These are phyloP conservation scores for Setipinna tenuifilis DNA, from an alignment of 2,797 vertebrate genomes.

Conservation along the genomic window DNA sequence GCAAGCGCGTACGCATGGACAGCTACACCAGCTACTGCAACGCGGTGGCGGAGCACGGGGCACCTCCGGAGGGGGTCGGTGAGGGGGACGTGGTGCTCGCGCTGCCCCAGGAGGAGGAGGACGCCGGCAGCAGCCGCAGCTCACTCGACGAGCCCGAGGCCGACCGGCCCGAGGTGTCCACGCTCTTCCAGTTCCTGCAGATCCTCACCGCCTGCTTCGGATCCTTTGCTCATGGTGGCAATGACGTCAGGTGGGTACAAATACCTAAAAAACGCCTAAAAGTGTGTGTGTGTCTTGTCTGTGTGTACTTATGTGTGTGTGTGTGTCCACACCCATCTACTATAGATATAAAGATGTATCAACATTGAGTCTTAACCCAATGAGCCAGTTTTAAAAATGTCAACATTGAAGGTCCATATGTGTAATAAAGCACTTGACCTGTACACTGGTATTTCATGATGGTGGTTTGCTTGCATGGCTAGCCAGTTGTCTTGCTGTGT, in stretches of 20 bases:
- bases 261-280: too few species aligned
- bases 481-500: too few species aligned
- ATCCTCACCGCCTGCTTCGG: conserved; percentile 98
- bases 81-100: conserved; percentile 78
- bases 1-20: conserved; percentile 93
- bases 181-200: conserved; percentile 96
- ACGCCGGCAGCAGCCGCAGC: conserved; percentile 77
- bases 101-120: conserved; percentile 58
- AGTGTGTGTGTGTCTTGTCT: not conserved
- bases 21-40: conserved; percentile 99
- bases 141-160: conserved; percentile 88
- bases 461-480: too few species aligned
- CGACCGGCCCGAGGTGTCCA: conserved; percentile 89
- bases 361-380: too few species aligned
- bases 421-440: too few species aligned
- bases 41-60: conserved; percentile 86
- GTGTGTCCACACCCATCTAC: too few species aligned
- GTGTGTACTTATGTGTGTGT: too few species aligned
- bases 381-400: too few species aligned
- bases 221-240: conserved; percentile 97
- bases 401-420: too few species aligned
- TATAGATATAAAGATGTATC: not conserved
- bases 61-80: conserved; percentile 68
- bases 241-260: conserved; percentile 89
- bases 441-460: too few species aligned